phyloP scores from a whole-genome alignment of 2,797 vertebrate species.

The Platalea minor region DNA sequence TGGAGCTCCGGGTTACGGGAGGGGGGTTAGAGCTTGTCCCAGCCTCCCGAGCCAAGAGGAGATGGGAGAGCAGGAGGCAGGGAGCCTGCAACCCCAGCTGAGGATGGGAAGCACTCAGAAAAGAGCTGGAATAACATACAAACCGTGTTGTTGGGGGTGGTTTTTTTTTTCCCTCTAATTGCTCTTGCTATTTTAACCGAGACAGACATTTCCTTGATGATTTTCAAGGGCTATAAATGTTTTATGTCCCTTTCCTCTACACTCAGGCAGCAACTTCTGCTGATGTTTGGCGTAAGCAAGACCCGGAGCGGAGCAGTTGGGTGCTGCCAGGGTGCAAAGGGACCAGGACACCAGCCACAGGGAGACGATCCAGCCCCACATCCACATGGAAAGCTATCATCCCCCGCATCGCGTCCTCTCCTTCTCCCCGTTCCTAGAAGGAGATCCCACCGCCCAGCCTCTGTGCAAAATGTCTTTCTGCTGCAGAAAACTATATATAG shows the following conservation, averaged over 20 bases:
- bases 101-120: neutral
- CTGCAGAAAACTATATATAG: slow-evolving; percentile 42
- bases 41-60: neutral
- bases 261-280: neutral
- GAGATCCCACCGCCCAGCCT: neutral
- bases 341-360: fast-evolving
- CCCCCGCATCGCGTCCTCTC: neutral
- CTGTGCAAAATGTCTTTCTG: slow-evolving; percentile 2
- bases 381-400: neutral
- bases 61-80: neutral
- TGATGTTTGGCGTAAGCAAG: neutral
- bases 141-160: fast-evolving
- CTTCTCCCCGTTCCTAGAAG: neutral
- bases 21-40: neutral
- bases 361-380: neutral
- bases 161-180: neutral
- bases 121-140: neutral
- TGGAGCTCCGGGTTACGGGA: neutral
- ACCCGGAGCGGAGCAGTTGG: fast-evolving
- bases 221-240: slow-evolving; percentile 22
- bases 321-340: neutral
- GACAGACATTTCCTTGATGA: slow-evolving; percentile 19
- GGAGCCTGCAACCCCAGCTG: neutral
- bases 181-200: neutral
- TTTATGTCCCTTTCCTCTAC: neutral